Evolutionary conservation across 92 coral and sea anemone species (phyloP), one percentile per base, ranked within the genome.

Genomic region (Pocillopora meandrina): DNA sequence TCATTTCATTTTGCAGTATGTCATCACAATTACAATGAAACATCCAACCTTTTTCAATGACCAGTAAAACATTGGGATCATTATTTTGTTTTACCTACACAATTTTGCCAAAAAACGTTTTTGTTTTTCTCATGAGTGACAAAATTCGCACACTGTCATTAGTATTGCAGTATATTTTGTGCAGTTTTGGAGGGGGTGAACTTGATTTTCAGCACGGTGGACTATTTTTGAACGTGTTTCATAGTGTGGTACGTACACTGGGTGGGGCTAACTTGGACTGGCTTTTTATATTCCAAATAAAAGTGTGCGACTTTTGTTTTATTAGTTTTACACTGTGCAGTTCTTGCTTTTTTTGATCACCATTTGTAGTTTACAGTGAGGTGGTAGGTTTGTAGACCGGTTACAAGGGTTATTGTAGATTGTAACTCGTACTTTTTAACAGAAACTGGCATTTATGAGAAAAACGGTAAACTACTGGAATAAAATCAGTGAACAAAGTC

Each of bases 401-500:
- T 56, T 34, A 60, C 76, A 56, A 56, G 75, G 56, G 19, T 21
- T 26, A 56, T 74, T 26, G 55, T 61, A 31, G 58, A 34, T 57
- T 21, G 85, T 81, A 56, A 59, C 59, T 11, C 63, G n/a, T 15
- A 52, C 56, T 80, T 81, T 81, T 81, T 81, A 81, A 70, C 71
- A 57, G 69, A 69, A 71, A 81, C 77, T 81, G 85, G 58, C 85
- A 81, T 81, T 81, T 81, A 76, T 56, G 66, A 81, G 76, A 81
- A 81, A 69, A 70, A 69, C 75, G 66, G 61, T 59, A 72, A 82
- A 71, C 70, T 33, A 59, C 78, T 71, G 61, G 85, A 82, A 69
- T 70, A 82, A 82, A 82, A 36, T 60, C 76, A 74, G 55, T 68
- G 75, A 66, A 67, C 84, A 61, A 65, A 55, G 3, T 10, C 56